A percentile compares a stretch with the other conserved stretches of the same genome.
Evolutionary conservation across 2,888 invertebrate species (phyloP).

Genomic region (Eupithecia subumbrata): DNA sequence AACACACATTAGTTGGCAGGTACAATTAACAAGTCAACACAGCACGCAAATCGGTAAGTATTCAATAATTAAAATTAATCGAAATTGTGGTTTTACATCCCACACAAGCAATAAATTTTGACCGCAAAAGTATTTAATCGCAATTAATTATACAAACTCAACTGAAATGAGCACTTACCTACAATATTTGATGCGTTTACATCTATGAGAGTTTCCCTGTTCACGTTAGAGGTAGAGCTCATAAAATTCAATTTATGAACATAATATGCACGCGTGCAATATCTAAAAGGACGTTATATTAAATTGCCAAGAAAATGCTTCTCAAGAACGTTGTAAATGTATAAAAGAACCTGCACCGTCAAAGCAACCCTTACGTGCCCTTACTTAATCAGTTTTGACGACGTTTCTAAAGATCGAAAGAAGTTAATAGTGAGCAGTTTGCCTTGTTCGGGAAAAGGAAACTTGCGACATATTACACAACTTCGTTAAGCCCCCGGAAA

Average conservation of each 20-base stretch:
- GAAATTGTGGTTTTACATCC: constrained; percentile 26
- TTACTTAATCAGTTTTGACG: constrained; percentile 14
- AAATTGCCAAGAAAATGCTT: constrained; percentile 17
- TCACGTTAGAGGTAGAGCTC: constrained; percentile 3
- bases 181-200: not conserved
- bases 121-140: constrained; percentile 19
- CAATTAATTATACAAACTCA: constrained; percentile 25
- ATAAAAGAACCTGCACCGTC: not conserved
- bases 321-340: not conserved
- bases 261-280: constrained; percentile 4
- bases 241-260: constrained; percentile 16
- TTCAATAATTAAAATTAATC: constrained; percentile 1
- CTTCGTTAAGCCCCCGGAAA: constrained; percentile 31
- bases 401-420: constrained; percentile 24
- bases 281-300: not conserved
- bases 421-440: constrained; percentile 25
- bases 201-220: not conserved
- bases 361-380: constrained; percentile 10
- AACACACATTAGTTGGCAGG: not conserved
- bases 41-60: not conserved
- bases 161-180: not conserved
- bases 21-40: not conserved
- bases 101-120: constrained; percentile 23
- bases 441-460: constrained; percentile 24
- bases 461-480: constrained; percentile 36